Conservation (phyloP, 1,140 invertebrate species). For the Aleiodes sp. region DNA sequence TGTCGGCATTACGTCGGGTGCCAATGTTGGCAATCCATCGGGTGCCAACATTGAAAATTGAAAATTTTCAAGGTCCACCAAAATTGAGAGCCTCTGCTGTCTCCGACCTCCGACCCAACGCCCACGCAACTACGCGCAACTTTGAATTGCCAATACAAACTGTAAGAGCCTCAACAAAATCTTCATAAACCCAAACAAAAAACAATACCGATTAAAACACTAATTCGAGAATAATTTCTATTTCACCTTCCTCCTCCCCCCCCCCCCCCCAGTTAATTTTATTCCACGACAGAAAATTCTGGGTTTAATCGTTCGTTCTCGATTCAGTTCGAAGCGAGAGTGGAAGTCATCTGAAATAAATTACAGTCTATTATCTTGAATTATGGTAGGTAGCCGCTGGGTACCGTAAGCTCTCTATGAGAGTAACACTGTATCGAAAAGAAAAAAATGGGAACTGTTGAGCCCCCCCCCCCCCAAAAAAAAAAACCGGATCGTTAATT, state of each 20-base stretch:
- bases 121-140: neutral
- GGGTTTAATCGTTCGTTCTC: conserved; percentile 7
- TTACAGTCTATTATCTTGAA: conserved; percentile 34
- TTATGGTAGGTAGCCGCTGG: conserved; percentile 27
- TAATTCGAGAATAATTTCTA: neutral
- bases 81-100: conserved; percentile 15
- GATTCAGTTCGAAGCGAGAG: conserved; percentile 33
- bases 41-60: no score
- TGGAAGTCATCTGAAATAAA: conserved; percentile 41
- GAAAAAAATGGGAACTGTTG: neutral
- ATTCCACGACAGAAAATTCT: neutral
- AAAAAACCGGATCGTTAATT: conserved; percentile 37
- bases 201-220: neutral
- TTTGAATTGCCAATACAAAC: neutral
- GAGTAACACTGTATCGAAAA: neutral
- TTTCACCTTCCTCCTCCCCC: neutral
- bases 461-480: no score
- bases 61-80: no score
- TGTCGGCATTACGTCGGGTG: no score
- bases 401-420: conserved; percentile 27
- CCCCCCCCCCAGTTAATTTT: neutral
- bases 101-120: conserved; percentile 9
- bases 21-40: no score
- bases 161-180: no score
- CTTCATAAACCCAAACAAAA: no score